phyloP scores from a whole-genome alignment of 37 sponge, comb jelly and placozoan genomes.

The Aphrocallistes beatrix region DNA sequence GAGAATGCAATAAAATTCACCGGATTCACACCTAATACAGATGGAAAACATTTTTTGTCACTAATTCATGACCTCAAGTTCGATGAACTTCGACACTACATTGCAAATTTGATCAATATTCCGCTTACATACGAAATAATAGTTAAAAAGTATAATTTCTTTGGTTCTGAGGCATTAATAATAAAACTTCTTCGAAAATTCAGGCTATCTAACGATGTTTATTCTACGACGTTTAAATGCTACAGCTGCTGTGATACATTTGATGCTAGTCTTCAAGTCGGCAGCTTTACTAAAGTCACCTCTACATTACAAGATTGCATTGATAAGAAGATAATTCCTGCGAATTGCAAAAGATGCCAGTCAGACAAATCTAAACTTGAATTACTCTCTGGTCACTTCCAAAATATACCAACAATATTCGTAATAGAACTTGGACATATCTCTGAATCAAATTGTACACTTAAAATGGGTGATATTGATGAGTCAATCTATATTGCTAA shows the following conservation, averaged over 20 bases:
- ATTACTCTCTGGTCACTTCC: neutral
- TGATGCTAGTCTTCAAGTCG: neutral
- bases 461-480: neutral
- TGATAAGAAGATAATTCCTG: neutral
- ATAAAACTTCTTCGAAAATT: neutral
- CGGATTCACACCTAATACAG: neutral
- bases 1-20: neutral
- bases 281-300: neutral
- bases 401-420: neutral
- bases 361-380: neutral
- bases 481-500: neutral
- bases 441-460: neutral
- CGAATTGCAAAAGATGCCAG: neutral
- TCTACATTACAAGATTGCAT: neutral
- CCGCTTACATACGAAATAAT: neutral
- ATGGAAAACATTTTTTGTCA: neutral
- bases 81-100: neutral
- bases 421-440: neutral
- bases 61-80: neutral
- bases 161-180: neutral
- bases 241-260: constrained; percentile 9
- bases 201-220: neutral
- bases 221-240: neutral
- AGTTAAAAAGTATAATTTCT: neutral
- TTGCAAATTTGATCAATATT: neutral